A percentile compares a stretch with the other conserved stretches of the same genome.
Evolutionary conservation across 2,113 vertebrate species (phyloP).

Genomic region (Micromys minutus): DNA sequence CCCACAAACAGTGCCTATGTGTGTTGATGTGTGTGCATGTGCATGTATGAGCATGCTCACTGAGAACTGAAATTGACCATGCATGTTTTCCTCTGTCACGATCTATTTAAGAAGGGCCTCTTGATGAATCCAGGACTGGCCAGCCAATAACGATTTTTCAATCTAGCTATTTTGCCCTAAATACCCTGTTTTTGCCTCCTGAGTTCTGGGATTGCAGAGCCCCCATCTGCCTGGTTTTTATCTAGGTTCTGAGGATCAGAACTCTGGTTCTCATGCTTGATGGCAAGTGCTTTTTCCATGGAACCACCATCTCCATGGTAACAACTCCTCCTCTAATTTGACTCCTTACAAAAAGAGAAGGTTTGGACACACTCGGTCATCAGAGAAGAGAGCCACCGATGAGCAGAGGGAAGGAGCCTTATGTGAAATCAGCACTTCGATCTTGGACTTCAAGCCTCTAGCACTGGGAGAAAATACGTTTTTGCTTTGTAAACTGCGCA

Average conservation of each 20-base stretch:
- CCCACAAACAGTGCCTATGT: not conserved
- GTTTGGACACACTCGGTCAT: not conserved
- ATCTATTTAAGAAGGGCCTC: not conserved
- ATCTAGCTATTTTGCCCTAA: not conserved
- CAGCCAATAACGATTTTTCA: not conserved
- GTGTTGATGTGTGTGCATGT: not conserved
- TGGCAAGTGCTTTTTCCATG: not conserved
- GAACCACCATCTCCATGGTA: not conserved
- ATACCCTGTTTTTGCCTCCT: not conserved
- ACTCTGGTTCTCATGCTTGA: not conserved
- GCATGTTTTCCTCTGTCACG: not conserved
- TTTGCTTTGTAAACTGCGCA: not conserved
- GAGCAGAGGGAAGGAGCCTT: not conserved
- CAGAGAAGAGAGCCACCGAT: not conserved
- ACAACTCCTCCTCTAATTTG: no score
- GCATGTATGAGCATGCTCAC: not conserved
- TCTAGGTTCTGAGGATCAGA: not conserved
- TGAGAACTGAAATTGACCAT: not conserved
- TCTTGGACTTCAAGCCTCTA: not conserved
- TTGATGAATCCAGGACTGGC: not conserved
- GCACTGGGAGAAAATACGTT: not conserved
- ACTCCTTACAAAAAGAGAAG: not conserved
- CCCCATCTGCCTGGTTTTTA: not conserved
- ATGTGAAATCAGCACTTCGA: not conserved
- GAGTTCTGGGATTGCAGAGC: not conserved